Conservation (phyloP, 1,140 invertebrate species). For the Dendroctonus ponderosae region DNA sequence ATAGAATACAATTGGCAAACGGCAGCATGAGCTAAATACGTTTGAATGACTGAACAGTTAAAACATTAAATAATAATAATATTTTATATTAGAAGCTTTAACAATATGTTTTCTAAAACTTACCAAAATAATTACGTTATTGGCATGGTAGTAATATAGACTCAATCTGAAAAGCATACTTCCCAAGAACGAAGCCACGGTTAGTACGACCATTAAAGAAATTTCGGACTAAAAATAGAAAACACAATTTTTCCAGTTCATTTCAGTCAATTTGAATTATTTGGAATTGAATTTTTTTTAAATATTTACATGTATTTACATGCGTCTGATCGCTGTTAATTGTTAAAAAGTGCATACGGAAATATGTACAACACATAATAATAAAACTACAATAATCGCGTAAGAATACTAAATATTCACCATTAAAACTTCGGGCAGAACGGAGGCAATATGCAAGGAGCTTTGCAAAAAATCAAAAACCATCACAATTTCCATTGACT, state of each 20-base stretch:
- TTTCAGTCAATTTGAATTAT: too few relatives aligned
- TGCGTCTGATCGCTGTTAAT: too few relatives aligned
- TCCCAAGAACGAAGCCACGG: not conserved
- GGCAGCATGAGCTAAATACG: too few relatives aligned
- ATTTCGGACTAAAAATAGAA: not conserved
- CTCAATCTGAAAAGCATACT: constrained; percentile 14
- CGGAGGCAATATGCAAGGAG: constrained; percentile 18
- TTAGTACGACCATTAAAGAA: not conserved
- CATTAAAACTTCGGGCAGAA: not conserved
- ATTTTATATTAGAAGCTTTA: too few relatives aligned
- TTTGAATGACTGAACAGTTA: too few relatives aligned
- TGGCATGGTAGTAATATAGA: constrained; percentile 21
- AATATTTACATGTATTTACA: too few relatives aligned
- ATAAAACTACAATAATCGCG: not conserved
- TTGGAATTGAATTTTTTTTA: too few relatives aligned
- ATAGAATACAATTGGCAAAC: not conserved
- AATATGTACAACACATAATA: too few relatives aligned
- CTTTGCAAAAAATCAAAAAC: constrained; percentile 27
- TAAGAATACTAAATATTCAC: not conserved
- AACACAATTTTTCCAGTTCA: too few relatives aligned
- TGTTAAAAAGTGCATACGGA: too few relatives aligned
- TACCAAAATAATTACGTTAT: constrained; percentile 19
- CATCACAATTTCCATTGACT: constrained; percentile 11
- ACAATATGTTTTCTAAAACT: not conserved
- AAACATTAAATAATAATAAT: too few relatives aligned